These are phyloP conservation scores for Phalanger gymnotis DNA, from an alignment of 2,797 vertebrate genomes.

Conservation along the genomic window DNA sequence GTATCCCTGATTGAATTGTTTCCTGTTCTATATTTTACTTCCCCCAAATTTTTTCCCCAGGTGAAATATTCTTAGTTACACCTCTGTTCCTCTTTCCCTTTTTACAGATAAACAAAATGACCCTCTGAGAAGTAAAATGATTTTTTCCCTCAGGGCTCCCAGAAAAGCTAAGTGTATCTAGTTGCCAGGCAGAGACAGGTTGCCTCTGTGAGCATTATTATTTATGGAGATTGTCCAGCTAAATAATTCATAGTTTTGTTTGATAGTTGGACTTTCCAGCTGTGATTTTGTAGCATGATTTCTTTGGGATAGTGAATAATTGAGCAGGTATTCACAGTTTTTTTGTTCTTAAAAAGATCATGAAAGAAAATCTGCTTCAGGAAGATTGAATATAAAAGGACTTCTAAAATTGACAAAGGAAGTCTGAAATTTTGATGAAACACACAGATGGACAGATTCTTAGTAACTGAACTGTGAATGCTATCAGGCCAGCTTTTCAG, in stretches of 20 bases:
- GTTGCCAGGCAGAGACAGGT: background rate
- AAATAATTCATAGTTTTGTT: background rate
- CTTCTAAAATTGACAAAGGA: background rate
- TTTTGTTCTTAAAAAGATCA: background rate
- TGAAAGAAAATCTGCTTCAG: background rate
- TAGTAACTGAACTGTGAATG: background rate
- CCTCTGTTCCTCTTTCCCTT: background rate
- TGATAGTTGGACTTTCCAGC: background rate
- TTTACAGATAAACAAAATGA: background rate
- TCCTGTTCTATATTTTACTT: background rate
- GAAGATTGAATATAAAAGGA: background rate
- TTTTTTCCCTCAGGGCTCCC: background rate
- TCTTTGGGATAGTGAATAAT: background rate
- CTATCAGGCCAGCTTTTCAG: background rate
- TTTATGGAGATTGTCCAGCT: background rate
- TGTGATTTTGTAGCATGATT: background rate
- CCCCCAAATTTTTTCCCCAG: background rate
- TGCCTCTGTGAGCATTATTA: background rate
- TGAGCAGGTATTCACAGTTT: background rate
- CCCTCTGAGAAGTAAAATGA: background rate
- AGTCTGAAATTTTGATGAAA: background rate
- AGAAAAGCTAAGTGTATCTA: background rate
- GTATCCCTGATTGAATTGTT: background rate
- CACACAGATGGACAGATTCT: background rate
- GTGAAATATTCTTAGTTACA: background rate